Evolutionary conservation across 2,113 vertebrate genomes (phyloP).

Genomic region (Clarias macrocephalus): DNA sequence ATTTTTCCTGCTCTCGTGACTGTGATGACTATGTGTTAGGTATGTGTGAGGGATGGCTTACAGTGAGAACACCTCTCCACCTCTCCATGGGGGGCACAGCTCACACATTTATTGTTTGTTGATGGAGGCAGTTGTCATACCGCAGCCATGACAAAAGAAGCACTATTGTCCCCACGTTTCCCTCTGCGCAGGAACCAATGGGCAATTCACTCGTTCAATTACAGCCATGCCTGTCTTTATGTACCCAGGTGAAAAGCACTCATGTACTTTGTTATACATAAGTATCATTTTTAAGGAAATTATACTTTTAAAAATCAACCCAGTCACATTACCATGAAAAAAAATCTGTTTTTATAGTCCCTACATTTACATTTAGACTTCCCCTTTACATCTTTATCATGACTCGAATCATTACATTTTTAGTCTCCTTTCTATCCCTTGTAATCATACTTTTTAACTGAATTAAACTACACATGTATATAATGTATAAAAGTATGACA

Average conservation of each 20-base stretch:
- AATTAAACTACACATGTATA: background rate
- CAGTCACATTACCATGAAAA: background rate
- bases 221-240: slow-evolving; percentile 77
- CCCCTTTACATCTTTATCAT: background rate
- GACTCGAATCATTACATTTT: background rate
- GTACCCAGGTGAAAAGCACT: slow-evolving; percentile 29
- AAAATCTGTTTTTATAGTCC: background rate
- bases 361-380: background rate
- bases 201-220: slow-evolving; percentile 77
- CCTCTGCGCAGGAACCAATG: slow-evolving; percentile 75
- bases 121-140: slow-evolving; percentile 79
- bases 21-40: slow-evolving; percentile 5
- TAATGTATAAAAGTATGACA: background rate
- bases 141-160: slow-evolving; percentile 71
- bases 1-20: background rate
- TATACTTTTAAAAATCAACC: background rate
- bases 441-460: background rate
- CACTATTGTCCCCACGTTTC: slow-evolving; percentile 74
- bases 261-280: background rate
- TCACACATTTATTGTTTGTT: slow-evolving; percentile 59
- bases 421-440: background rate
- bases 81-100: slow-evolving; percentile 27
- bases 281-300: background rate
- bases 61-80: slow-evolving; percentile 41
- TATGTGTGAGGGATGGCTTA: slow-evolving; percentile 29